Evolutionary conservation across 1,140 invertebrate genomes (phyloP).

Genomic region (Aphaenogaster floridana): DNA sequence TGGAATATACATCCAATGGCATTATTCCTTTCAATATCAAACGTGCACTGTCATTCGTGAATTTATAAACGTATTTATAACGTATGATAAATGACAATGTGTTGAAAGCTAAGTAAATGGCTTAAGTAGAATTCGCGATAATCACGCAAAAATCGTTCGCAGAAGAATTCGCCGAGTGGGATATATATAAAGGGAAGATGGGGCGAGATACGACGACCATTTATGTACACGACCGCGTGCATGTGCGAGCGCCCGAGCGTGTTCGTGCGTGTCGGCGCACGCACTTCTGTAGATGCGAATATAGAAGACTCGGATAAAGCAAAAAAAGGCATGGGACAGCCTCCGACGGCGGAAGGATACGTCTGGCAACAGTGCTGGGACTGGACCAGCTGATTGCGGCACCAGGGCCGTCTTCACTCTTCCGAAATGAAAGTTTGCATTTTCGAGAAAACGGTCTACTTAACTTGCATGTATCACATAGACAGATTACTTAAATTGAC

Average conservation of each 20-base stretch:
- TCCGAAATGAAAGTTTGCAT: constrained; percentile 1
- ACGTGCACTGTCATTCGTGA: neutral
- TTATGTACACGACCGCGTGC: constrained; percentile 53
- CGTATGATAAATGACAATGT: constrained; percentile 7
- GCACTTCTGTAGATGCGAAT: constrained; percentile 66
- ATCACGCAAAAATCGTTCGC: constrained; percentile 25
- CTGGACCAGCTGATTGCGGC: constrained; percentile 74
- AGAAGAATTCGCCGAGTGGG: constrained; percentile 27
- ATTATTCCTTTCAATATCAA: constrained; percentile 1
- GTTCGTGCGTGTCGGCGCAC: constrained; percentile 33
- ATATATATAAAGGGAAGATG: constrained; percentile 41
- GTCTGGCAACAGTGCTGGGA: constrained; percentile 81
- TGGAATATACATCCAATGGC: neutral
- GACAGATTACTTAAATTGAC: neutral
- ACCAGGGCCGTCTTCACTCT: constrained; percentile 48
- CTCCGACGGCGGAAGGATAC: constrained; percentile 72
- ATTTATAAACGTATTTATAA: constrained; percentile 28
- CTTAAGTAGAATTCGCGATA: neutral
- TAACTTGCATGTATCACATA: neutral
- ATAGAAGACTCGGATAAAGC: constrained; percentile 72
- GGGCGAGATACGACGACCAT: constrained; percentile 51
- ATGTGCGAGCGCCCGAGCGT: constrained; percentile 39
- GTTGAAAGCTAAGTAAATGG: constrained; percentile 23
- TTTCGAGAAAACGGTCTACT: neutral
- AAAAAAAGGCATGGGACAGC: constrained; percentile 76